phyloP scores from a whole-genome alignment of 2,797 vertebrate genomes.

The Clarias laeviceps region DNA sequence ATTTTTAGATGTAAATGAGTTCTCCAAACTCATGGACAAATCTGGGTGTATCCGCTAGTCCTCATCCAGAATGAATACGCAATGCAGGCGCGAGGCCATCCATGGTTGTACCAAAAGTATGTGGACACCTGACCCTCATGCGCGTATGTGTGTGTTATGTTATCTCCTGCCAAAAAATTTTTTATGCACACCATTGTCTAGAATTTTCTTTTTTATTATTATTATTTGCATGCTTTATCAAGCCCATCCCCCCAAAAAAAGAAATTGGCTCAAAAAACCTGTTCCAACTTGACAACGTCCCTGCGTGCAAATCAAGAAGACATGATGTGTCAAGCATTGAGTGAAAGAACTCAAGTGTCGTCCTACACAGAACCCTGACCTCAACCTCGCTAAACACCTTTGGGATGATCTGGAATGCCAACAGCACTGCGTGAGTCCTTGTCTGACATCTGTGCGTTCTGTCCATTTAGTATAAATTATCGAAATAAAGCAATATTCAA shows the following conservation, averaged over 20 bases:
- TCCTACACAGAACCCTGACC: too few relatives aligned
- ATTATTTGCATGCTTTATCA: too few relatives aligned
- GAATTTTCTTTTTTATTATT: not conserved
- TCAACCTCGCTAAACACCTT: too few relatives aligned
- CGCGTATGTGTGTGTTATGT: not conserved
- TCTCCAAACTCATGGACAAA: not conserved
- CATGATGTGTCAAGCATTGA: too few relatives aligned
- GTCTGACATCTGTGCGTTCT: too few relatives aligned
- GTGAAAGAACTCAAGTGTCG: too few relatives aligned
- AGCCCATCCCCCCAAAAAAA: too few relatives aligned
- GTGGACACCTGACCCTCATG: not conserved
- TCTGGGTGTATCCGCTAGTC: not conserved
- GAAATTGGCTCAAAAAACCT: too few relatives aligned
- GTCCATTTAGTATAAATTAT: too few relatives aligned
- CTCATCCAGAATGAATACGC: not conserved
- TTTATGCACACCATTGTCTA: not conserved
- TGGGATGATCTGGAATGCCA: too few relatives aligned
- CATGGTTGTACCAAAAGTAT: not conserved
- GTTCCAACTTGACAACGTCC: not conserved
- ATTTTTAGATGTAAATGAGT: not conserved
- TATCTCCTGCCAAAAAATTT: not conserved
- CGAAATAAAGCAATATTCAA: too few relatives aligned
- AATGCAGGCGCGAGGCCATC: not conserved
- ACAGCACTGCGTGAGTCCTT: too few relatives aligned
- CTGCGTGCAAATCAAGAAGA: not conserved